phyloP scores from a whole-genome alignment of 2,888 invertebrate species.

The Nymphalis c-album region DNA sequence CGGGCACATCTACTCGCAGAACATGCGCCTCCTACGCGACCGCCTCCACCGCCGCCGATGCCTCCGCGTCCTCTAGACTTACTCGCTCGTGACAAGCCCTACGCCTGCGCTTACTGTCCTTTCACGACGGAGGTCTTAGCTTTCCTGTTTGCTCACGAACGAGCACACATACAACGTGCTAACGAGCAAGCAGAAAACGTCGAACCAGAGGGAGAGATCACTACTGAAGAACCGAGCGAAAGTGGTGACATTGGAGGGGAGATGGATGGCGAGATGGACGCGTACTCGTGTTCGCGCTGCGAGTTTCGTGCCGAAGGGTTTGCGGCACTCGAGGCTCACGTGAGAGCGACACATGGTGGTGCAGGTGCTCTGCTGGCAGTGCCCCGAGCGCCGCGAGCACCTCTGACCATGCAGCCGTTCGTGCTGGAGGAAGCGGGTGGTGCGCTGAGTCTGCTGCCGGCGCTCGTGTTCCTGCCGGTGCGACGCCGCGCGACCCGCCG shows the following conservation, averaged over 20 bases:
- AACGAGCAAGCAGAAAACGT: slow-evolving; percentile 47
- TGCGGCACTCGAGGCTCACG: slow-evolving; percentile 74
- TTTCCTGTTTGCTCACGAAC: slow-evolving; percentile 95
- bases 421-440: slow-evolving; percentile 85
- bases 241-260: slow-evolving; percentile 53
- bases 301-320: slow-evolving; percentile 76
- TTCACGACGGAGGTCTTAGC: slow-evolving; percentile 94
- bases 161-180: slow-evolving; percentile 84
- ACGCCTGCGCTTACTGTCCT: slow-evolving; percentile 94
- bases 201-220: slow-evolving; percentile 45
- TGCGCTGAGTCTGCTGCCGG: slow-evolving; percentile 89
- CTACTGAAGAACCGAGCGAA: slow-evolving; percentile 69
- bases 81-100: slow-evolving; percentile 84
- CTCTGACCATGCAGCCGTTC: slow-evolving; percentile 96
- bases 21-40: slow-evolving; percentile 85
- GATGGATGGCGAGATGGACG: slow-evolving; percentile 56
- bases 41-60: slow-evolving; percentile 64
- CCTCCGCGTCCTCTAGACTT: slow-evolving; percentile 82
- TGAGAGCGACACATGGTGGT: slow-evolving; percentile 75
- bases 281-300: slow-evolving; percentile 75
- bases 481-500: slow-evolving; percentile 92
- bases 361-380: slow-evolving; percentile 77
- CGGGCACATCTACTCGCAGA: slow-evolving; percentile 93
- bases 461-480: slow-evolving; percentile 96
- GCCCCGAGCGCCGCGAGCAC: slow-evolving; percentile 84